Conservation (phyloP, 2,797 vertebrate species). For the Pygocentrus nattereri region DNA sequence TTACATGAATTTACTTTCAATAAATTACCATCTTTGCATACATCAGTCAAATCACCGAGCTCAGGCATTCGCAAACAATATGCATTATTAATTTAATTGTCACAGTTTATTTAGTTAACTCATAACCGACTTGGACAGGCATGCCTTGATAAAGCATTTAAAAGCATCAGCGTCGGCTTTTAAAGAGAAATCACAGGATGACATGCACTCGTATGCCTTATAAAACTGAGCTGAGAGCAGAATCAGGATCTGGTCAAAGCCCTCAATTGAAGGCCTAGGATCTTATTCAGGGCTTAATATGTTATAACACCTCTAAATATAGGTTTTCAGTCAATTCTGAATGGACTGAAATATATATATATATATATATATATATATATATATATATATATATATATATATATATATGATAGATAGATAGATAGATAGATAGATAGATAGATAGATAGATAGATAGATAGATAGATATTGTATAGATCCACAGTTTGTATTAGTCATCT, state of each 20-base stretch:
- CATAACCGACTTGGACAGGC: slow-evolving; percentile 91
- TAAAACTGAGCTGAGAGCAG: slow-evolving; percentile 38
- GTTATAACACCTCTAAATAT: too few relatives aligned
- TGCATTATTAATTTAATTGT: slow-evolving; percentile 99
- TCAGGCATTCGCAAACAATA: slow-evolving; percentile 96
- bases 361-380: too few relatives aligned
- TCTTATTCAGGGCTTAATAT: too few relatives aligned
- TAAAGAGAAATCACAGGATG: slow-evolving; percentile 80
- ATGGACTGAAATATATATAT: too few relatives aligned
- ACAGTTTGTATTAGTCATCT: too few relatives aligned
- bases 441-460: too few relatives aligned
- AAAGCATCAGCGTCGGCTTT: slow-evolving; percentile 81
- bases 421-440: too few relatives aligned
- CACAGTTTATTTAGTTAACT: slow-evolving; percentile 95
- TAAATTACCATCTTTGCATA: slow-evolving; percentile 99
- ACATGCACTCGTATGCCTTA: slow-evolving; percentile 52
- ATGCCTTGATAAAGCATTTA: slow-evolving; percentile 85
- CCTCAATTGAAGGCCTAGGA: not conserved
- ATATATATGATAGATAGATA: too few relatives aligned
- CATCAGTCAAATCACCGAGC: slow-evolving; percentile 96
- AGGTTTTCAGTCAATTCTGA: too few relatives aligned
- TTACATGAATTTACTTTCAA: slow-evolving; percentile 98
- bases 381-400: too few relatives aligned
- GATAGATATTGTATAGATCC: too few relatives aligned
- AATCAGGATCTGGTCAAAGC: slow-evolving; percentile 26